Conservation (phyloP, 1,140 invertebrate species). For the Dermatophagoides farinae region DNA sequence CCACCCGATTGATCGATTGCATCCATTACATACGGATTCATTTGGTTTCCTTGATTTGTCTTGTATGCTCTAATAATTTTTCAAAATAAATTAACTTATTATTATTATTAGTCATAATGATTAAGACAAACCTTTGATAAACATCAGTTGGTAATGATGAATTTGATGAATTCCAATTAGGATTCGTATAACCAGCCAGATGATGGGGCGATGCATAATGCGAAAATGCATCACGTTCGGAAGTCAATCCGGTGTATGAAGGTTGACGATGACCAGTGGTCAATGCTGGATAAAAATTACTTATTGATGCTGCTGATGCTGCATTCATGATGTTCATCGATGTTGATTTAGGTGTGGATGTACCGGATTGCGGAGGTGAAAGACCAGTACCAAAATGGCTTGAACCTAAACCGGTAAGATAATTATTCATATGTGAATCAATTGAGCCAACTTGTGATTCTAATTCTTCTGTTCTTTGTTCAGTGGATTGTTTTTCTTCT, state of each 20-base stretch:
- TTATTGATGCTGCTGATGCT: not conserved
- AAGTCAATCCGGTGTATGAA: too few relatives aligned
- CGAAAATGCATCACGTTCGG: not conserved
- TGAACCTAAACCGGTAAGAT: conserved; percentile 42
- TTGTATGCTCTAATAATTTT: not conserved
- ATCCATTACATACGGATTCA: not conserved
- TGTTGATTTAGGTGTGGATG: conserved; percentile 53
- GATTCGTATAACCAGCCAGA: not conserved
- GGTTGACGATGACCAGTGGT: too few relatives aligned
- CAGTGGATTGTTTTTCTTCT: conserved; percentile 89
- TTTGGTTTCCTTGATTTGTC: not conserved
- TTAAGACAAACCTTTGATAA: not conserved
- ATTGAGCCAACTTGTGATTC: conserved; percentile 87
- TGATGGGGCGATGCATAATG: not conserved
- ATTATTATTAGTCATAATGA: too few relatives aligned
- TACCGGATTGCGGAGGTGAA: conserved; percentile 51
- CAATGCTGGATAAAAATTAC: too few relatives aligned
- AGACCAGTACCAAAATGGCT: conserved; percentile 41
- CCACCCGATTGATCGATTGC: not conserved
- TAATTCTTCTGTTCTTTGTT: conserved; percentile 85
- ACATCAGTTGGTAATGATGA: conserved; percentile 10
- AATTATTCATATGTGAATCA: conserved; percentile 45
- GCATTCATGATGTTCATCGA: not conserved
- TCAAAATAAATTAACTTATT: not conserved
- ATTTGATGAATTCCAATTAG: not conserved